These are phyloP conservation scores for Hipposideros larvatus DNA, from an alignment of 2,797 vertebrate species.

Conservation along the genomic window DNA sequence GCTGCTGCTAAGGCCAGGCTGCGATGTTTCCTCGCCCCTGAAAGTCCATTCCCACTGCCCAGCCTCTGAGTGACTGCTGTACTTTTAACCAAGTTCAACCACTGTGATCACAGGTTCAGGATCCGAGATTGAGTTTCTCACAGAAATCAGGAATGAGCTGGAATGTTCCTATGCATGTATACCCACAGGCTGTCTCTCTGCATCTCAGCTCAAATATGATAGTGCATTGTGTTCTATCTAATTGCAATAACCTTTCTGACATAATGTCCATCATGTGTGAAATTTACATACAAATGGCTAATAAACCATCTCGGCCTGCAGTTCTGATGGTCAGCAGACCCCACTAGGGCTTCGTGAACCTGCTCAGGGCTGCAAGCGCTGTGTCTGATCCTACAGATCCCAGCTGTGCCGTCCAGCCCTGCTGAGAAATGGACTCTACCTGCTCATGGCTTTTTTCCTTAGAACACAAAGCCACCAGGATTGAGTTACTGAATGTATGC, in stretches of 20 bases:
- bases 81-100: background rate
- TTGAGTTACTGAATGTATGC: background rate
- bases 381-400: background rate
- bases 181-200: background rate
- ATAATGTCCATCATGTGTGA: background rate
- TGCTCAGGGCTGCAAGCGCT: background rate
- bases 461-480: background rate
- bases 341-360: background rate
- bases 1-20: background rate
- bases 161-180: rapidly evolving
- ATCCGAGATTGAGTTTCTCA: background rate
- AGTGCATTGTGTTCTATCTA: background rate
- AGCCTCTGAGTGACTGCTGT: background rate
- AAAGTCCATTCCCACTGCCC: background rate
- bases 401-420: rapidly evolving
- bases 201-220: background rate
- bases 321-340: background rate
- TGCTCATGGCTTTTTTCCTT: background rate
- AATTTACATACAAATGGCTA: background rate
- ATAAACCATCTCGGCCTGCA: background rate
- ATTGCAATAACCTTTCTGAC: background rate
- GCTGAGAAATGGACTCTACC: background rate
- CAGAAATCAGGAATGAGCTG: rapidly evolving
- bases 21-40: background rate
- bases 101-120: background rate